Percentiles rank a stretch among this genome's conserved stretches.
Conservation (phyloP, 2,888 invertebrate species). For the Leptarthrus brevirostris region DNA sequence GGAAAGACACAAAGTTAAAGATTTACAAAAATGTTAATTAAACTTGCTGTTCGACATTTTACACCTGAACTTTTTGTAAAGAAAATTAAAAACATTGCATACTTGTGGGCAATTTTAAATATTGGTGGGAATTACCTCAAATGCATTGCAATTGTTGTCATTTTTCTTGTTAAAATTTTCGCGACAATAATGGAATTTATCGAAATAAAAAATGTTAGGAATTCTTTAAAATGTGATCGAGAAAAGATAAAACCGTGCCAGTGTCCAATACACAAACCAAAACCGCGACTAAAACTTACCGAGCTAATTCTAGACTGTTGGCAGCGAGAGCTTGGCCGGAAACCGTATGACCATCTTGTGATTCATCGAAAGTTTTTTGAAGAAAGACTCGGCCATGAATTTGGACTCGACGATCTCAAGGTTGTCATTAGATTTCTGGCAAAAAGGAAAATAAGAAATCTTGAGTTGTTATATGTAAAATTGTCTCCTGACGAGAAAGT, state of each 20-base stretch:
- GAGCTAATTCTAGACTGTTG: constrained; percentile 61
- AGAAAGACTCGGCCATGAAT: constrained; percentile 59
- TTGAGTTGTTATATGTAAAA: constrained; percentile 42
- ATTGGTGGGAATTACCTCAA: too few relatives aligned
- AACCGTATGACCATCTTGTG: constrained; percentile 61
- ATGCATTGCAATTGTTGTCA: too few relatives aligned
- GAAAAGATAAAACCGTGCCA: constrained; percentile 26
- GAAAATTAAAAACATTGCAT: too few relatives aligned
- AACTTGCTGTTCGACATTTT: too few relatives aligned
- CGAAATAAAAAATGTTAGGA: too few relatives aligned
- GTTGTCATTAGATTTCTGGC: constrained; percentile 59
- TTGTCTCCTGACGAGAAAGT: constrained; percentile 50
- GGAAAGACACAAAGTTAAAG: too few relatives aligned
- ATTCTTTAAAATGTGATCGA: background rate
- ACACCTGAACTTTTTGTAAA: too few relatives aligned
- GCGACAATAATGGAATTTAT: too few relatives aligned
- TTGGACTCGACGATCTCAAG: constrained; percentile 58
- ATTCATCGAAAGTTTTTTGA: constrained; percentile 60
- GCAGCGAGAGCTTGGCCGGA: constrained; percentile 63
- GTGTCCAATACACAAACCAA: constrained; percentile 40
- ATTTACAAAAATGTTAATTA: too few relatives aligned
- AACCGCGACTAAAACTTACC: constrained; percentile 49
- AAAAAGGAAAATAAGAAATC: constrained; percentile 48
- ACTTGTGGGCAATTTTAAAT: too few relatives aligned
- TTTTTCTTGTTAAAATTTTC: too few relatives aligned